Evolutionary conservation across 1,140 invertebrate genomes (phyloP).

Genomic region (Grapholita molesta): DNA sequence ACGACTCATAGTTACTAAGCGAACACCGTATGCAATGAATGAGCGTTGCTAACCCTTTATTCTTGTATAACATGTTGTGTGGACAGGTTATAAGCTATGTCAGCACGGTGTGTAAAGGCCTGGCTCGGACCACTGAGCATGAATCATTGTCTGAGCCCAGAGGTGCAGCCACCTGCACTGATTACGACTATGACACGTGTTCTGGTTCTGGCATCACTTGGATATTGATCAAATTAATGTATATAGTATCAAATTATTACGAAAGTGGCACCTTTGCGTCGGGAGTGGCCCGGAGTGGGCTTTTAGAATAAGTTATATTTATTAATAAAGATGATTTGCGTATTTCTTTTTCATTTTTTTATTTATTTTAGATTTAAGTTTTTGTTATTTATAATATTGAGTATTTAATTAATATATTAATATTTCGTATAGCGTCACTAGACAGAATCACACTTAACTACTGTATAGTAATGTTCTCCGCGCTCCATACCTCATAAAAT

Average conservation of each 20-base stretch:
- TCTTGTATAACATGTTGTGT: not conserved
- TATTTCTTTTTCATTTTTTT: too few relatives aligned
- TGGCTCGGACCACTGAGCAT: not conserved
- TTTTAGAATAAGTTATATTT: too few relatives aligned
- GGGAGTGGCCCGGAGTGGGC: too few relatives aligned
- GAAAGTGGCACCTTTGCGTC: not conserved
- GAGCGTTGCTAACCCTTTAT: not conserved
- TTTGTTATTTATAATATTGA: too few relatives aligned
- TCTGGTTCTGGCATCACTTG: not conserved
- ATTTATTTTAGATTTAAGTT: too few relatives aligned
- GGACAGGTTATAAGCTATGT: not conserved
- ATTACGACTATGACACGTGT: conserved; percentile 2
- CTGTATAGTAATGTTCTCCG: too few relatives aligned
- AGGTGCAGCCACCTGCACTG: not conserved
- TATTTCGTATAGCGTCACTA: too few relatives aligned
- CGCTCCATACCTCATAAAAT: too few relatives aligned
- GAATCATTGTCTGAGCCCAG: conserved; percentile 3
- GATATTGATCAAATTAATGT: not conserved
- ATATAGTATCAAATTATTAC: not conserved
- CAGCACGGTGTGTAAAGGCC: not conserved
- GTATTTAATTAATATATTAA: too few relatives aligned
- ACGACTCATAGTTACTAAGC: not conserved
- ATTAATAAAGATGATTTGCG: too few relatives aligned
- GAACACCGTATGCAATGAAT: not conserved
- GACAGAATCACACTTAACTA: too few relatives aligned